Base-by-base conservation (phyloP, 1,140 invertebrate genomes). In the Bacillus rossius region DNA sequence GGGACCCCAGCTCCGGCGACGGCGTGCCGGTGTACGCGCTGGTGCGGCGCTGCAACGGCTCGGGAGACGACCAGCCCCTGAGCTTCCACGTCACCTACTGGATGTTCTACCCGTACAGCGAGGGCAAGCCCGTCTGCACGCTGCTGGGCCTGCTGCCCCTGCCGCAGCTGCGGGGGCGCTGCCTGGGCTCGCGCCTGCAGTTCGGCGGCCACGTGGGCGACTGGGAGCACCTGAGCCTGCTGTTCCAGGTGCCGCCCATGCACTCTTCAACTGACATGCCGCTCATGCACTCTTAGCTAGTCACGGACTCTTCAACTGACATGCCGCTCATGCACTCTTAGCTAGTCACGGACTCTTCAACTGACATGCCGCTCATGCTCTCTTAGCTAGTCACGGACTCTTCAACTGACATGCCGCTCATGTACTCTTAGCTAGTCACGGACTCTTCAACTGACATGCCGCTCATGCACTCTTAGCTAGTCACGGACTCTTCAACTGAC, bases 81-180 rank as follows among this genome's bases (percentile, higher is more conserved):
- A 52, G 65, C 49, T 84, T 84, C 68, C 79, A 82, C 67, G 81
- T 84, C 19, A 83, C 81, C 57, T 85, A 83, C 71, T 85, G 84
- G 84, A 79, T 84, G 71, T 85, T 85, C 66, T 85, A 81, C 70
- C 84, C 84, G 16, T 85, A 79, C 66, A 85, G 81, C 64, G 76
- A 81, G 64, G 81, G 81, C 59, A 82, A 82, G 64, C 70, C 76
- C 19, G 69, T 81, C 20, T 82, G 80, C 61, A 74, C 74, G 20
- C 72, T 77, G 59, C 62, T 81, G 14, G 78, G 79, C 10, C 76
- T 71, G 42, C 73, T 78, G 61, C 83, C 83, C 16, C 75, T 83
- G 40, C 81, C 82, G 0, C 74, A 74, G 8, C 69, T 84, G 16
- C 82, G 79, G 17, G 77, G 77, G 14, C 70, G 75, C 14, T 85